phyloP scores from a whole-genome alignment of 2,797 vertebrate genomes.

The Channa striata region DNA sequence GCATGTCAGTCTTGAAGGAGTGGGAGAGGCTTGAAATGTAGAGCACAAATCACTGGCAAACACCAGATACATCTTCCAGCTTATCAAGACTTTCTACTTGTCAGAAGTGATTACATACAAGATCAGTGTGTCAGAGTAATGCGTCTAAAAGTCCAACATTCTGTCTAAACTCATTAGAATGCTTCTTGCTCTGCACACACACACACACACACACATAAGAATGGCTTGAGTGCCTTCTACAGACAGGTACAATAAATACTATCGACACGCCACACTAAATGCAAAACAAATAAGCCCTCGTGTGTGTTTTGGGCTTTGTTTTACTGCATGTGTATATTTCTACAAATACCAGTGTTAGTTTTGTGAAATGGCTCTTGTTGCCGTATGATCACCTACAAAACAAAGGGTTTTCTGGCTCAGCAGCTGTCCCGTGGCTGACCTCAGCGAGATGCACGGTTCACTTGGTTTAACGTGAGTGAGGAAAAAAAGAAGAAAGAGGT shows the following conservation, averaged over 20 bases:
- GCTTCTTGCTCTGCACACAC: constrained; percentile 18
- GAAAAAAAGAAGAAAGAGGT: constrained; percentile 13
- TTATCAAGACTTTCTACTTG: constrained; percentile 39
- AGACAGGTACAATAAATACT: constrained; percentile 11
- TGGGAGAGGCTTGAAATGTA: constrained; percentile 53
- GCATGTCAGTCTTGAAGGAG: constrained; percentile 70
- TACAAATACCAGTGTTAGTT: constrained; percentile 31
- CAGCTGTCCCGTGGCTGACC: constrained; percentile 71
- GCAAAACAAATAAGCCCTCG: constrained; percentile 21
- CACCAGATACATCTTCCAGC: constrained; percentile 38
- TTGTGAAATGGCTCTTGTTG: constrained; percentile 47
- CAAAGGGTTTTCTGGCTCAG: constrained; percentile 74
- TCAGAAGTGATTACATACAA: constrained; percentile 34
- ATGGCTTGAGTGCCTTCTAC: constrained; percentile 15
- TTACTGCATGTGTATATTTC: not conserved
- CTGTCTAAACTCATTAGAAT: constrained; percentile 16
- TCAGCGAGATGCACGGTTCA: constrained; percentile 60
- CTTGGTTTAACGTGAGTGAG: constrained; percentile 43
- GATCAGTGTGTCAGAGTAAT: constrained; percentile 13
- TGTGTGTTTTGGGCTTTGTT: constrained; percentile 10
- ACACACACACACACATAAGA: constrained; percentile 16
- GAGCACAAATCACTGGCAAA: constrained; percentile 36
- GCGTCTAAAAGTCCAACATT: constrained; percentile 19
- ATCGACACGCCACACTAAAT: constrained; percentile 38
- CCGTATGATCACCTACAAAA: constrained; percentile 48